Conservation (phyloP, 2,797 vertebrate genomes). For the Hyperoplus lanceolatus region DNA sequence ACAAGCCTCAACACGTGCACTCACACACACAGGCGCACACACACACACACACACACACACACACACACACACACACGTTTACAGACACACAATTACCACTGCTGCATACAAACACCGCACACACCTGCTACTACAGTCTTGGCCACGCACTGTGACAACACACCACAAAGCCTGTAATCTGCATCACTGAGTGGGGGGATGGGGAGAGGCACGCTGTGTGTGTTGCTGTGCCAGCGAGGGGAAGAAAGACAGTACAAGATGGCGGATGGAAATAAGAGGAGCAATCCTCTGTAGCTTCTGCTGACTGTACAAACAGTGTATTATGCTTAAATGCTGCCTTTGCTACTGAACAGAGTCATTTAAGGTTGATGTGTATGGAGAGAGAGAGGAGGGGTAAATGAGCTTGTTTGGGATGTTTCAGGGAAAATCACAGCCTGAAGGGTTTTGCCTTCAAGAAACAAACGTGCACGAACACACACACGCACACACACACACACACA, state of each 20-base stretch:
- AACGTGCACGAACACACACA: constrained; percentile 41
- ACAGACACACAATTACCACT: constrained; percentile 36
- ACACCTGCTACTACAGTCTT: constrained; percentile 80
- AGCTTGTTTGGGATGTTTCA: constrained; percentile 78
- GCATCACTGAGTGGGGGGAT: constrained; percentile 75
- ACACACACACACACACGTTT: constrained; percentile 22
- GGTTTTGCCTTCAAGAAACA: constrained; percentile 77
- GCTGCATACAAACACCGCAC: constrained; percentile 58
- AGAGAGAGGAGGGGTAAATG: constrained; percentile 35
- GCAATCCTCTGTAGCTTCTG: constrained; percentile 61
- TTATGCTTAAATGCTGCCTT: constrained; percentile 49
- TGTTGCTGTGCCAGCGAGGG: constrained; percentile 74
- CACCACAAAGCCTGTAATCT: constrained; percentile 86
- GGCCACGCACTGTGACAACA: constrained; percentile 79
- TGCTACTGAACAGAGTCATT: constrained; percentile 40
- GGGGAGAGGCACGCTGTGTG: constrained; percentile 67
- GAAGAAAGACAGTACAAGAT: constrained; percentile 80
- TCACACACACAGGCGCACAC: constrained; percentile 50
- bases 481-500: constrained; percentile 18
- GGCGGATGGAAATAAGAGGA: constrained; percentile 74
- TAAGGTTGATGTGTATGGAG: constrained; percentile 25
- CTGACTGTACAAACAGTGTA: constrained; percentile 67
- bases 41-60: constrained; percentile 42
- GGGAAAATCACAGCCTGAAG: constrained; percentile 77
- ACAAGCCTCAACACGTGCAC: constrained; percentile 74